Evolutionary conservation across 1,140 invertebrate species (phyloP).

Genomic region (Drosophila tani): DNA sequence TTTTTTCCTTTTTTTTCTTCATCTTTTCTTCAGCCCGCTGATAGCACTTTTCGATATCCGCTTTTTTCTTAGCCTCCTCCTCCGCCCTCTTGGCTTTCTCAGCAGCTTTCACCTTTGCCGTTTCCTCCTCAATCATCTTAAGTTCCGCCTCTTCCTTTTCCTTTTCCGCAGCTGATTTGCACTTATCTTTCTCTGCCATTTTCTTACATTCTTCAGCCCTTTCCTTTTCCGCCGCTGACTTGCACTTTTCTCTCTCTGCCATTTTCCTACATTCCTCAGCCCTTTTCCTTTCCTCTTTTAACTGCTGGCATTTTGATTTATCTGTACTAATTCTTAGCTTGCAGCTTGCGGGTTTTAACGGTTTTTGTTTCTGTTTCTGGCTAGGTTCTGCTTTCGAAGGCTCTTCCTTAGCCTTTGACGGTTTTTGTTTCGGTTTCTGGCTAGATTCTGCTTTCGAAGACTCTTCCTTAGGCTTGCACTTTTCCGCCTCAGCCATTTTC

Average conservation of each 20-base stretch:
- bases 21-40: background rate
- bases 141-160: conserved; percentile 1
- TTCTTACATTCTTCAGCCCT: background rate
- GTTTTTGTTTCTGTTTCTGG: background rate
- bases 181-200: background rate
- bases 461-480: background rate
- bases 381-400: background rate
- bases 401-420: background rate
- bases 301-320: background rate
- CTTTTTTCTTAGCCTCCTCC: conserved; percentile 2
- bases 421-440: background rate
- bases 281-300: background rate
- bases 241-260: too few relatives aligned
- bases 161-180: background rate
- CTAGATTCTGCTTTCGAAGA: background rate
- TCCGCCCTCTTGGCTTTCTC: background rate
- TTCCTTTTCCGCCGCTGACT: too few relatives aligned
- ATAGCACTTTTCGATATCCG: conserved; percentile 12
- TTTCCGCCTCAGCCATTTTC: background rate
- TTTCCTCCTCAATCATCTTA: conserved; percentile 9
- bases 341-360: background rate
- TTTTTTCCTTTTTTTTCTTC: background rate
- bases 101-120: background rate
- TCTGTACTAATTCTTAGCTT: background rate
- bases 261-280: too few relatives aligned